These are phyloP conservation scores for Erebia aethiops DNA, from an alignment of 2,888 invertebrate species.

Conservation along the genomic window DNA sequence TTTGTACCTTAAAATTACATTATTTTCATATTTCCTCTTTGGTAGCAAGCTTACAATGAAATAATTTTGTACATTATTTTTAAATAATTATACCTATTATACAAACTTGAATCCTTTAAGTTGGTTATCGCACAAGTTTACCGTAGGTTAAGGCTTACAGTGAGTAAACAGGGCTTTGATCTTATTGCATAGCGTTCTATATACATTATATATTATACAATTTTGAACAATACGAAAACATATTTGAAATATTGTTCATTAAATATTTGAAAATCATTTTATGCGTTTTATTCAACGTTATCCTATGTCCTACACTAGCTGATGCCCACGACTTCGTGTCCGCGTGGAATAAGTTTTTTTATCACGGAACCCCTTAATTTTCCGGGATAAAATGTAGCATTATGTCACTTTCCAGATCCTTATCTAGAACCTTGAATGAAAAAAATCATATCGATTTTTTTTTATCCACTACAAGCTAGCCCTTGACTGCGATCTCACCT, in stretches of 20 bases:
- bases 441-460: too few relatives aligned
- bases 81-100: neutral
- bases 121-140: slow-evolving; percentile 33
- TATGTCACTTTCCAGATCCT: too few relatives aligned
- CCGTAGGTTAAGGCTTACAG: slow-evolving; percentile 71
- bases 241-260: slow-evolving; percentile 81
- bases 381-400: too few relatives aligned
- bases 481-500: too few relatives aligned
- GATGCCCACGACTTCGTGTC: too few relatives aligned
- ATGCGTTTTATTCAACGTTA: slow-evolving; percentile 51
- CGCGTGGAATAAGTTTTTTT: too few relatives aligned
- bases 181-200: slow-evolving; percentile 76
- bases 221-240: slow-evolving; percentile 75
- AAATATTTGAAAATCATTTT: slow-evolving; percentile 70
- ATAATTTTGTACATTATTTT: neutral
- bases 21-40: neutral
- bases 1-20: neutral
- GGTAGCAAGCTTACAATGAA: neutral
- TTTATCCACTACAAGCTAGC: too few relatives aligned
- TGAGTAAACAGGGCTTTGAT: slow-evolving; percentile 80
- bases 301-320: neutral
- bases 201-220: slow-evolving; percentile 74
- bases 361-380: too few relatives aligned
- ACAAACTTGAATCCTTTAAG: slow-evolving; percentile 6
- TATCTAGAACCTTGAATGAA: too few relatives aligned